phyloP scores from a whole-genome alignment of 2,113 vertebrate species.

The Pithys albifrons region DNA sequence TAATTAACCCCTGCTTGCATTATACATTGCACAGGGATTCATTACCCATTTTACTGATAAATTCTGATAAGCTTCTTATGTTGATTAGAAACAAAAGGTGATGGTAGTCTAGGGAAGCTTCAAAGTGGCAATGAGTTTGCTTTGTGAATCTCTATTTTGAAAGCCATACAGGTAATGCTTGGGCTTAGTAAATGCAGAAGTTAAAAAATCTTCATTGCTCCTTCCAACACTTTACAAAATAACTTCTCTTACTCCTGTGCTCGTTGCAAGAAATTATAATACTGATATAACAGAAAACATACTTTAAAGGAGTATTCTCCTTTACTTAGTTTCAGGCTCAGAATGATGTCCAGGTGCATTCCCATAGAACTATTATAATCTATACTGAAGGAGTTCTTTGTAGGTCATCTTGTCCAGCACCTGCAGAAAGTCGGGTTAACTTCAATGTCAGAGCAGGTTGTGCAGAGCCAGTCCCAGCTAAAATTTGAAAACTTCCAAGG shows the following conservation, averaged over 20 bases:
- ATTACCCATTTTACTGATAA: slow-evolving; percentile 2
- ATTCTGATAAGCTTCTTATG: slow-evolving; percentile 1
- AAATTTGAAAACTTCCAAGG: neutral
- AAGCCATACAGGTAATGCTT: neutral
- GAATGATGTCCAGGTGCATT: neutral
- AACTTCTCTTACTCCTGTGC: neutral
- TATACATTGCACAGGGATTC: neutral
- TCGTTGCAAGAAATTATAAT: slow-evolving; percentile 20
- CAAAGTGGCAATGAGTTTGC: neutral
- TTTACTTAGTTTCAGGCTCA: neutral
- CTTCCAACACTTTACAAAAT: slow-evolving; percentile 7
- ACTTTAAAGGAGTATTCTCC: neutral
- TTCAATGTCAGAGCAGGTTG: neutral
- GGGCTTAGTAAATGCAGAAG: slow-evolving; percentile 1
- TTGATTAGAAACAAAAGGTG: slow-evolving; percentile 4
- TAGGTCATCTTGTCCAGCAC: neutral
- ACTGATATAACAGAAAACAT: neutral
- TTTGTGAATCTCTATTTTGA: slow-evolving; percentile 8
- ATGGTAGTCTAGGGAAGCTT: neutral
- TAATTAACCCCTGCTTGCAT: slow-evolving; percentile 32
- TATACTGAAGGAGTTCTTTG: neutral
- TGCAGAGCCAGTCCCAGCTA: neutral
- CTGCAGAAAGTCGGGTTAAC: neutral
- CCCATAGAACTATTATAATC: neutral
- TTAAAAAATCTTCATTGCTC: slow-evolving; percentile 3